Evolutionary conservation across 2,797 vertebrate species (phyloP).

Genomic region (Malacoctenus gilli): DNA sequence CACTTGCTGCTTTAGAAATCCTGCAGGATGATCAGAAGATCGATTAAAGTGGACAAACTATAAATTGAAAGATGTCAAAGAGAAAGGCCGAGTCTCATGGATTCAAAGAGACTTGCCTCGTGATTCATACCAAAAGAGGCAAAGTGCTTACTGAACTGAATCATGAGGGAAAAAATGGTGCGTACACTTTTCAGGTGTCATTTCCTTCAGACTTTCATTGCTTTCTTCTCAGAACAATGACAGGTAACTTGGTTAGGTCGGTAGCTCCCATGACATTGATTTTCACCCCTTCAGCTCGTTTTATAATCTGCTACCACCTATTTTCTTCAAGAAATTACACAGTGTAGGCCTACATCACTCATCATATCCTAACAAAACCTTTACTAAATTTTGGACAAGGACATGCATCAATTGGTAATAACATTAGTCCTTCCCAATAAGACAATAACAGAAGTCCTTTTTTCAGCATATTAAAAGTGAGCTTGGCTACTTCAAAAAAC

Average conservation of each 20-base stretch:
- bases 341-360: no score
- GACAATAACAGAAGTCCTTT: no score
- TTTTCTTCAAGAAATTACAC: no score
- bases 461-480: no score
- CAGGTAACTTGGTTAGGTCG: conserved; percentile 1
- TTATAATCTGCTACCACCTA: not conserved
- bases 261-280: conserved; percentile 9
- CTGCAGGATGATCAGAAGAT: conserved; percentile 1
- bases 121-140: conserved; percentile 7
- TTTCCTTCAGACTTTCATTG: not conserved
- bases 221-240: not conserved
- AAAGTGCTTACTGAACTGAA: conserved; percentile 5
- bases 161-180: not conserved
- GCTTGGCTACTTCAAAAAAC: no score
- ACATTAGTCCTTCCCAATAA: no score
- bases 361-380: no score
- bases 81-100: conserved; percentile 46
- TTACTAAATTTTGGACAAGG: no score
- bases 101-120: conserved; percentile 19
- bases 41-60: conserved; percentile 9
- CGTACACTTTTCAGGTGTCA: not conserved
- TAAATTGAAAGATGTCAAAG: conserved; percentile 17
- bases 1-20: no score
- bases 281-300: no score
- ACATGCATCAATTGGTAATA: no score